Evolutionary conservation across 2,888 invertebrate genomes (phyloP).

Genomic region (Nephrotoma appendiculata): DNA sequence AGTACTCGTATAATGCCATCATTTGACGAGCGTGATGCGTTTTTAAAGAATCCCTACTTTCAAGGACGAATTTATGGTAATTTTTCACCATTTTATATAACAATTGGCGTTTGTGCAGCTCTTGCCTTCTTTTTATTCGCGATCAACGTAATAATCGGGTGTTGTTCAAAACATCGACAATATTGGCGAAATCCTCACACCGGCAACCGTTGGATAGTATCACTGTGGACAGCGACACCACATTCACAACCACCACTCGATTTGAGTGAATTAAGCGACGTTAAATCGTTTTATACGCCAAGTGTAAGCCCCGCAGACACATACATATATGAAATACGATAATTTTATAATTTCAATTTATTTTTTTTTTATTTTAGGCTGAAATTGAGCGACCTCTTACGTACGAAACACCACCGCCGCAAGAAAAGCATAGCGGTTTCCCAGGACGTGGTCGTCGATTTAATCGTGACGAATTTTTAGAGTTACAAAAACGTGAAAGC

Average conservation of each 20-base stretch:
- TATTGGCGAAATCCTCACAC: constrained; percentile 77
- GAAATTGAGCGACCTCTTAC: constrained; percentile 21
- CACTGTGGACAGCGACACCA: constrained; percentile 72
- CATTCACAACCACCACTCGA: constrained; percentile 71
- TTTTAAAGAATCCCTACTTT: constrained; percentile 46
- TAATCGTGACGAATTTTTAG: constrained; percentile 36
- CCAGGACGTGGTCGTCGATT: constrained; percentile 13
- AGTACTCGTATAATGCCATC: constrained; percentile 37
- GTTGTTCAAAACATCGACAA: constrained; percentile 59
- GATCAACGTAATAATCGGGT: constrained; percentile 65
- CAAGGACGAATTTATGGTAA: constrained; percentile 47
- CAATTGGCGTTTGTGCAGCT: constrained; percentile 62
- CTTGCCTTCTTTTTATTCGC: constrained; percentile 54
- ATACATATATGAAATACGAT: background rate
- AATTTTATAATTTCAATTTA: background rate
- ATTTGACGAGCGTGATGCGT: constrained; percentile 44
- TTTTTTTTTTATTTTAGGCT: background rate
- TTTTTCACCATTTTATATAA: constrained; percentile 74
- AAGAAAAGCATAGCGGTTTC: constrained; percentile 11
- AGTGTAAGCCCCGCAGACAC: constrained; percentile 8
- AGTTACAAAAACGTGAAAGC: constrained; percentile 64
- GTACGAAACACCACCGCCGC: constrained; percentile 7
- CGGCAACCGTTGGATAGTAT: constrained; percentile 72
- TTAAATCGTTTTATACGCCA: constrained; percentile 27
- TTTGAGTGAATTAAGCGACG: constrained; percentile 53